These are phyloP conservation scores for Mohoua ochrocephala DNA, from an alignment of 2,113 vertebrate genomes.

Conservation along the genomic window DNA sequence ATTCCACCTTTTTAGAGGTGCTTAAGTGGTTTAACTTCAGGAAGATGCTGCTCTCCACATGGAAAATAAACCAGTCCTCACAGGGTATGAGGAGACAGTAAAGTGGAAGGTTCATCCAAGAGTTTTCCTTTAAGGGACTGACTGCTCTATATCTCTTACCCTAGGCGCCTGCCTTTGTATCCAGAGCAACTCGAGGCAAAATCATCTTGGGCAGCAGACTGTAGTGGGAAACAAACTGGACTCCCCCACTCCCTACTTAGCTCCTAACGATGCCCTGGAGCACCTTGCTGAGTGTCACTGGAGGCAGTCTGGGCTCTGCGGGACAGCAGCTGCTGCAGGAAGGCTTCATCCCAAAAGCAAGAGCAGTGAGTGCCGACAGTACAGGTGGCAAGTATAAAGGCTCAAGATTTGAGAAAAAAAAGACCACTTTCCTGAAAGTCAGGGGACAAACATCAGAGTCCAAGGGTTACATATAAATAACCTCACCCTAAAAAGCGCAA, in stretches of 20 bases:
- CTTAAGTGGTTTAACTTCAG: neutral
- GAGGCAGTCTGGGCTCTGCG: neutral
- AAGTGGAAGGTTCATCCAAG: neutral
- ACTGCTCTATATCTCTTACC: neutral
- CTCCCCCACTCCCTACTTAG: rapidly evolving
- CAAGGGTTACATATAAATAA: neutral
- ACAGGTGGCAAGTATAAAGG: neutral
- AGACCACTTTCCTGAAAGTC: neutral
- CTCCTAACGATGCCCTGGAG: neutral
- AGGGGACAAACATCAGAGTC: neutral
- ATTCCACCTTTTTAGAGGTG: neutral
- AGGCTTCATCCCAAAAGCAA: neutral
- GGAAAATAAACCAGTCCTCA: neutral
- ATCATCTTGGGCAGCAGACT: neutral
- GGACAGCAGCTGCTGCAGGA: neutral
- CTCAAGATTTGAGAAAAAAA: neutral
- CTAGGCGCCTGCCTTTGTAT: neutral
- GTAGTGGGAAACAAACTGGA: neutral
- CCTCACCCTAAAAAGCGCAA: neutral
- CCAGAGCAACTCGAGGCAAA: neutral
- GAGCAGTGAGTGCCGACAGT: neutral
- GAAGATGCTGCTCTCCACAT: neutral
- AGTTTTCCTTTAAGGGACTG: neutral
- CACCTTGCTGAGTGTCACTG: neutral
- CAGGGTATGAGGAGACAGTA: neutral